These are phyloP conservation scores for Pseudochirops cupreus DNA, from an alignment of 2,797 vertebrate genomes.

Conservation along the genomic window DNA sequence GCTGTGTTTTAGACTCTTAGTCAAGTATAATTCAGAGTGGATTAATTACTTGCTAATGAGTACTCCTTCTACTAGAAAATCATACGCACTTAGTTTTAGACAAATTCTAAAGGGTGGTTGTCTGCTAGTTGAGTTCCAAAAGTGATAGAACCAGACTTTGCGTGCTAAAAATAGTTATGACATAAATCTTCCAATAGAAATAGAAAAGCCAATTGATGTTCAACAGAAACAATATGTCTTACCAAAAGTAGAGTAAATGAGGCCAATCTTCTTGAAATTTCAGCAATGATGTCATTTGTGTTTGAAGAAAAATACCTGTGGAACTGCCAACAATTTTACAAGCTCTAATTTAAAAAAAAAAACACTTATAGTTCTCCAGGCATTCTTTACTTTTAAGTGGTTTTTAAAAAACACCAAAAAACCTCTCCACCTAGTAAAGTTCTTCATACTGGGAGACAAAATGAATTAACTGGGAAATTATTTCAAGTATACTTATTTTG, in stretches of 20 bases:
- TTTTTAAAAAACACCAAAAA: not conserved
- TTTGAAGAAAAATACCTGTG: constrained; percentile 67
- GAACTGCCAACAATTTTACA: constrained; percentile 55
- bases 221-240: constrained; percentile 71
- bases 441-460: not conserved
- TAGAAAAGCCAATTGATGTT: constrained; percentile 63
- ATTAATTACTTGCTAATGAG: constrained; percentile 29
- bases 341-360: constrained; percentile 61
- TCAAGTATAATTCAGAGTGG: not conserved
- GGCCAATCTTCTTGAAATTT: constrained; percentile 46
- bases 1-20: constrained; percentile 44
- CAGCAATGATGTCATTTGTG: constrained; percentile 69
- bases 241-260: constrained; percentile 46
- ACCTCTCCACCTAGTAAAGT: constrained; percentile 24
- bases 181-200: constrained; percentile 67
- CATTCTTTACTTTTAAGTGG: constrained; percentile 8
- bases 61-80: constrained; percentile 33
- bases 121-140: constrained; percentile 40
- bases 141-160: constrained; percentile 59
- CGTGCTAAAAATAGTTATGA: constrained; percentile 69
- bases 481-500: not conserved
- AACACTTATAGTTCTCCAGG: constrained; percentile 20
- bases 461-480: not conserved
- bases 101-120: not conserved
- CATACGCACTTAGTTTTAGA: constrained; percentile 30